Evolutionary conservation across 53 echinoderm and acorn worm species (phyloP).

Genomic region (Holothuria scabra): DNA sequence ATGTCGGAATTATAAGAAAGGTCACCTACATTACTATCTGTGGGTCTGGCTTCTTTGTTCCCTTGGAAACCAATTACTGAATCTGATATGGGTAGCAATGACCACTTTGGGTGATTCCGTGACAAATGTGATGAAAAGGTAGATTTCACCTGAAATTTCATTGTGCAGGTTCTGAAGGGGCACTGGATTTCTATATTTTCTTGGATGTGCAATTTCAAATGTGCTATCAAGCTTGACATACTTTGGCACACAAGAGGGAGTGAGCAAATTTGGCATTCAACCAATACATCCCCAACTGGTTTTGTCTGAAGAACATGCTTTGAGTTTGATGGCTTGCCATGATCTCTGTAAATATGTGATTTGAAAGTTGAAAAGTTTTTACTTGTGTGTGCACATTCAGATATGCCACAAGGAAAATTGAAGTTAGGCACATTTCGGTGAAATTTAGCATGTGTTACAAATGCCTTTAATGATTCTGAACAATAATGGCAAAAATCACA

Average conservation of each 20-base stretch:
- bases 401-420: slow-evolving; percentile 57
- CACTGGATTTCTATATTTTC: slow-evolving; percentile 27
- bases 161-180: slow-evolving; percentile 31
- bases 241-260: no score
- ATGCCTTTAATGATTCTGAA: slow-evolving; percentile 32
- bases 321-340: slow-evolving; percentile 2
- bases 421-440: slow-evolving; percentile 55
- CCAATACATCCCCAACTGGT: no score
- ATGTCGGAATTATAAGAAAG: no score
- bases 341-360: slow-evolving; percentile 54
- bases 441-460: slow-evolving; percentile 26
- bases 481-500: slow-evolving; percentile 47
- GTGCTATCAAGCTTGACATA: slow-evolving; percentile 10
- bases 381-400: slow-evolving; percentile 38
- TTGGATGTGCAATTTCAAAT: slow-evolving; percentile 61
- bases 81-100: no score
- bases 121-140: slow-evolving; percentile 59
- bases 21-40: no score
- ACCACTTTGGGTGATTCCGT: slow-evolving; percentile 17
- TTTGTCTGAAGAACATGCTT: not conserved
- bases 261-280: no score
- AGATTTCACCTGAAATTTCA: slow-evolving; percentile 28
- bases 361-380: slow-evolving; percentile 45
- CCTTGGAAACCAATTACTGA: no score
- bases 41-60: no score